Percentiles rank a stretch among this genome's conserved stretches.
Conservation (phyloP, 2,797 vertebrate species). For the Eremophila alpestris region DNA sequence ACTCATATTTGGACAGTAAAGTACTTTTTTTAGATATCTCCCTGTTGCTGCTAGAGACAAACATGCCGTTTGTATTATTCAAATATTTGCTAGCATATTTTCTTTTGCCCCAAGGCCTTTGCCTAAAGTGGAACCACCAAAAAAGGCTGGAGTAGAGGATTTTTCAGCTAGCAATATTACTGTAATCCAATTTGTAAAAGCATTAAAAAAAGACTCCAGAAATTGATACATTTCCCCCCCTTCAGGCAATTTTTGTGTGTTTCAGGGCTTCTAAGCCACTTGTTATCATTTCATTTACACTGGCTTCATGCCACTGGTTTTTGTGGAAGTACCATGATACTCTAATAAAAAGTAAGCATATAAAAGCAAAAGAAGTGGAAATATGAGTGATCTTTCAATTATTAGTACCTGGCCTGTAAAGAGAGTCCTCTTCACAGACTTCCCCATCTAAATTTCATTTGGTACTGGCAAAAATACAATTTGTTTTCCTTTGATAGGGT, state of each 20-base stretch:
- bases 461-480: neutral
- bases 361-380: neutral
- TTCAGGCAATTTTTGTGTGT: neutral
- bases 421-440: neutral
- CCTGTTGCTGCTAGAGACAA: neutral
- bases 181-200: conserved; percentile 38
- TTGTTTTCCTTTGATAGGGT: neutral
- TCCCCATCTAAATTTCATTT: neutral
- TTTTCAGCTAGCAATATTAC: neutral
- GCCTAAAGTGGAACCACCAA: neutral
- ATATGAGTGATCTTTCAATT: neutral
- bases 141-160: neutral
- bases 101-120: neutral
- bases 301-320: neutral
- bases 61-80: neutral
- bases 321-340: neutral
- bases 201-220: neutral
- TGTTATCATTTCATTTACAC: conserved; percentile 2
- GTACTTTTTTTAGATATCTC: neutral
- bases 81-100: neutral
- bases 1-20: neutral
- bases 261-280: neutral
- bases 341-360: neutral
- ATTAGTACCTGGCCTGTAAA: neutral
- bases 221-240: neutral